Conservation (phyloP, 2,888 invertebrate species). For the Hybos culiciformis region DNA sequence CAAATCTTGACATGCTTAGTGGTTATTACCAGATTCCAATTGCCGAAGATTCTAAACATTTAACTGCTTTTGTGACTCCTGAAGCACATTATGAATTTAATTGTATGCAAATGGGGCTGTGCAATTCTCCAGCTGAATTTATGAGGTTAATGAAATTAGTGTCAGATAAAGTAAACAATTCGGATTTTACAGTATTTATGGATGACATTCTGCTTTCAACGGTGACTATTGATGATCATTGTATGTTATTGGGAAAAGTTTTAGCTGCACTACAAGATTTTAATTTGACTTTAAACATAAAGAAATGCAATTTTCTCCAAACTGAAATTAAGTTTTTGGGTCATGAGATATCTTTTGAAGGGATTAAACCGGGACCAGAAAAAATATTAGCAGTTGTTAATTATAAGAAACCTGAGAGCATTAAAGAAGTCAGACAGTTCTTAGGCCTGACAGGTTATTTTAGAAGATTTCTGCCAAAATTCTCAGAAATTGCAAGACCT, state of each 20-base stretch:
- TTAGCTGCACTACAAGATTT: neutral
- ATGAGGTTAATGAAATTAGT: constrained; percentile 5
- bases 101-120: constrained; percentile 19
- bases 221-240: neutral
- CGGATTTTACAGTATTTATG: neutral
- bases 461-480: constrained; percentile 20
- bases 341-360: constrained; percentile 1
- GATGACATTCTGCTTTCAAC: constrained; percentile 3
- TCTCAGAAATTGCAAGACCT: constrained; percentile 16
- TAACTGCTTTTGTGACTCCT: constrained; percentile 19
- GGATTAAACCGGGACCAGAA: constrained; percentile 2
- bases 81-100: constrained; percentile 21
- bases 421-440: constrained; percentile 18
- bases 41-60: constrained; percentile 6
- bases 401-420: constrained; percentile 10
- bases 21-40: constrained; percentile 10
- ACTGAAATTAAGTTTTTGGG: neutral
- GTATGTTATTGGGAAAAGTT: neutral
- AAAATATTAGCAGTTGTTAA: too few relatives aligned
- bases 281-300: neutral
- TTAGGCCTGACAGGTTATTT: constrained; percentile 23
- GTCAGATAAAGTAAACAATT: neutral
- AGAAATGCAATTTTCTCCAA: neutral
- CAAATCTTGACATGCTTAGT: constrained; percentile 6
- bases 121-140: constrained; percentile 18